phyloP scores from a whole-genome alignment of 2,797 vertebrate species.

The Sphaeramia orbicularis region DNA sequence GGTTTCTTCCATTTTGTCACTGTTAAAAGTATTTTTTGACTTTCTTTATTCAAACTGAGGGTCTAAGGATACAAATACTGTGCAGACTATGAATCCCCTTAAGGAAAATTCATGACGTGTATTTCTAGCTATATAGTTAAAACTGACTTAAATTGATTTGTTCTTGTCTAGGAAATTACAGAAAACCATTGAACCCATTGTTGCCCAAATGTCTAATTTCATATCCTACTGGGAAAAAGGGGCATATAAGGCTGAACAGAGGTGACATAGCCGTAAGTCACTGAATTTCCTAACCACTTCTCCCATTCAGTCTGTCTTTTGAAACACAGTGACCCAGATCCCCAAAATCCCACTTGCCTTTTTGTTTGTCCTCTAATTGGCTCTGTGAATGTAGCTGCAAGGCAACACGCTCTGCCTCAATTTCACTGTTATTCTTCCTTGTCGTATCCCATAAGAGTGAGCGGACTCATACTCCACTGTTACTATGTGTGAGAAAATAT shows the following conservation, averaged over 20 bases:
- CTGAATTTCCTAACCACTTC: constrained; percentile 38
- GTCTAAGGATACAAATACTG: no score
- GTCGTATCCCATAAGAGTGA: neutral
- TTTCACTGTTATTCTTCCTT: constrained; percentile 16
- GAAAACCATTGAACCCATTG: no score
- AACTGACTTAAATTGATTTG: no score
- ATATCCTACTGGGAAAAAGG: constrained; percentile 8
- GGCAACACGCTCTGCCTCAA: constrained; percentile 27
- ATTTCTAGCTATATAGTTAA: no score
- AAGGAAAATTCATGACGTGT: no score
- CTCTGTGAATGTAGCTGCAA: constrained; percentile 45
- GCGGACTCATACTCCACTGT: neutral
- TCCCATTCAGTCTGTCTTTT: constrained; percentile 28
- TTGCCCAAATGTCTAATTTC: no score
- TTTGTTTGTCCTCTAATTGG: constrained; percentile 55
- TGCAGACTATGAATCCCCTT: no score
- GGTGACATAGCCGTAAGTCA: constrained; percentile 12
- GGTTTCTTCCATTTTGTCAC: no score
- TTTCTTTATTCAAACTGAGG: no score
- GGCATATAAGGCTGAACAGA: constrained; percentile 7
- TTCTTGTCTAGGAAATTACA: no score
- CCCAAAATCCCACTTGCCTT: constrained; percentile 38
- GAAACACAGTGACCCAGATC: constrained; percentile 45
- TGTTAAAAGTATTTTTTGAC: no score
- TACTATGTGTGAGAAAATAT: neutral